Evolutionary conservation across 2,888 invertebrate species (phyloP), one percentile per base, ranked within the genome.

Genomic region (Euspilapteryx auroguttella): DNA sequence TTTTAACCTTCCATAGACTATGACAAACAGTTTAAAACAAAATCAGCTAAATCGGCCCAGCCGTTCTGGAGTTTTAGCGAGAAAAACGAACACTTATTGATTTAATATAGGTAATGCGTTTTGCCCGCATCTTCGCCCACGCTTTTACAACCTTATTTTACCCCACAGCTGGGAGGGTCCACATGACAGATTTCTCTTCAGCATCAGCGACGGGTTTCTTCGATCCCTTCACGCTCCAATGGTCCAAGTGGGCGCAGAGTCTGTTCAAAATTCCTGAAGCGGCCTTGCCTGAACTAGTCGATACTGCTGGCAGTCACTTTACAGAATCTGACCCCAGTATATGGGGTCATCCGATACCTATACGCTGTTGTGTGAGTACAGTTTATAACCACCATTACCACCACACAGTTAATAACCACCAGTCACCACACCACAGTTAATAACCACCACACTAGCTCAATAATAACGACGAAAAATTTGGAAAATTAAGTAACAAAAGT

Each of bases 171-270:
- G 68, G 76, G 5, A 69, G 62, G 41, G 51, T 81, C 14, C 90
- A 91, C 56, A 82, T 91, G 32, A 89, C 90, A 1, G 98, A 99
- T 50, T 84, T 87, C n/a, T 91, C 93, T 0, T 91, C 87, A 40
- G 93, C 93, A 1, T 89, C 94, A 20, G 87, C 92, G 2, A 94
- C 96, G 0, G 97, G 94, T 2, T 79, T 98, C 44, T 98, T 82
- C 55, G 97, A 98, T 59, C 95, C 96, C 0, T 98, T 93, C 55
- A 83, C 86, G 35, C 79, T 91, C 71, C 73, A 83, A 35, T 98
- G 96, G 94, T 89, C 91, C 0, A 69, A 66, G 5, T 84, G 84
- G 79, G 82, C 85, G 7, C 79, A 86, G 39, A 63, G 71, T 10
- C 49, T 93, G 17, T 81, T 94, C 41, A 81, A 82, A 32, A 82